Conservation (phyloP, 2,113 vertebrate species). For the Phrynocephalus versicolor region DNA sequence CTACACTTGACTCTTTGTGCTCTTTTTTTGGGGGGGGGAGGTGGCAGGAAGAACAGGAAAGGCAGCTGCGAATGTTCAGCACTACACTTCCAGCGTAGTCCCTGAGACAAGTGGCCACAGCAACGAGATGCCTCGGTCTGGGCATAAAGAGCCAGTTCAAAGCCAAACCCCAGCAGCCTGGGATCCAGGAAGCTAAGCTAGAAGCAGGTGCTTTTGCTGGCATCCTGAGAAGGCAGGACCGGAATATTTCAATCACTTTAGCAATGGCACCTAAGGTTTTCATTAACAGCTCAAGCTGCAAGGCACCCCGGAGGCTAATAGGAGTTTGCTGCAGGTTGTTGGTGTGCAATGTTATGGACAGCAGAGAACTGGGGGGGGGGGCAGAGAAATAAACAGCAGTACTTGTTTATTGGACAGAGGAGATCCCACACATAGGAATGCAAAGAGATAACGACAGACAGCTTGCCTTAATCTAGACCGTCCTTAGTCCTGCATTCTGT, state of each 20-base stretch:
- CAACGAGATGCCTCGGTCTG: background rate
- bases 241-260: background rate
- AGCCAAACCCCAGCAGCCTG: background rate
- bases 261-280: background rate
- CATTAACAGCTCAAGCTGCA: background rate
- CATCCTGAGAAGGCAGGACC: background rate
- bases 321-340: background rate
- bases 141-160: slow-evolving; percentile 20
- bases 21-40: background rate
- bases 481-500: background rate
- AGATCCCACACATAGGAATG: background rate
- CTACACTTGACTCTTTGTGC: slow-evolving; percentile 5
- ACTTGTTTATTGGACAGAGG: background rate
- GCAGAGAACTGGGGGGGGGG: background rate
- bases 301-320: background rate
- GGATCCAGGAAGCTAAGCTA: background rate
- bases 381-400: background rate
- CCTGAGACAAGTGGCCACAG: background rate
- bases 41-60: background rate
- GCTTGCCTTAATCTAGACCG: background rate
- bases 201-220: slow-evolving; percentile 8
- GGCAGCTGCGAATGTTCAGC: slow-evolving; percentile 16
- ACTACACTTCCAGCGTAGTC: background rate
- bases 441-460: background rate
- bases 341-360: background rate